A percentile compares a stretch with the other conserved stretches of the same genome.
Conservation (phyloP, 2,888 invertebrate species). For the Metacarcinus magister region DNA sequence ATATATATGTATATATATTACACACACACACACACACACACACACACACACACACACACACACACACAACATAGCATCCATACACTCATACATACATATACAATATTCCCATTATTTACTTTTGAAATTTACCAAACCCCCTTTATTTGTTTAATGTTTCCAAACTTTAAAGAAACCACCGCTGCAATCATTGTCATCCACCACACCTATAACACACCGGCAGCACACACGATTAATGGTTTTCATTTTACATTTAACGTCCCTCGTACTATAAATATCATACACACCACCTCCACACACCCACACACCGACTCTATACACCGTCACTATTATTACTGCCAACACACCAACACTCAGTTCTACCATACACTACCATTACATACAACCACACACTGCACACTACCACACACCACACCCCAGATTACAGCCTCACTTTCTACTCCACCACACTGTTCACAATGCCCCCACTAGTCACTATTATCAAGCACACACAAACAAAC, state of each 20-base stretch:
- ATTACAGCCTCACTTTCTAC: background rate
- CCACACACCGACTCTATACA: background rate
- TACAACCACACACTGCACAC: background rate
- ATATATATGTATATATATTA: slow-evolving; percentile 53
- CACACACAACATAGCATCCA: background rate
- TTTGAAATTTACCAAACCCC: background rate
- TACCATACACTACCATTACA: background rate
- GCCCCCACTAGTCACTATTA: background rate
- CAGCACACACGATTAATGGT: slow-evolving; percentile 15
- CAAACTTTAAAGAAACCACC: background rate
- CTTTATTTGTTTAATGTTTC: background rate
- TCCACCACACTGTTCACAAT: background rate
- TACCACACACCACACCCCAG: background rate
- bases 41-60: background rate
- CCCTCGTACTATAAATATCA: slow-evolving; percentile 26
- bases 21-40: background rate
- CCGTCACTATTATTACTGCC: slow-evolving; percentile 11
- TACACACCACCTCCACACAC: slow-evolving; percentile 26
- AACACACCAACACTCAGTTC: background rate
- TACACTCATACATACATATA: background rate
- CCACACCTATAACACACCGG: background rate
- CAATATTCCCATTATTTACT: background rate
- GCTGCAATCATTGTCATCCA: background rate
- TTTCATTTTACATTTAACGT: slow-evolving; percentile 26
- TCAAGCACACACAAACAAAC: background rate